Base-by-base conservation (phyloP, 2,888 invertebrate species). In the Apamea crenata region DNA sequence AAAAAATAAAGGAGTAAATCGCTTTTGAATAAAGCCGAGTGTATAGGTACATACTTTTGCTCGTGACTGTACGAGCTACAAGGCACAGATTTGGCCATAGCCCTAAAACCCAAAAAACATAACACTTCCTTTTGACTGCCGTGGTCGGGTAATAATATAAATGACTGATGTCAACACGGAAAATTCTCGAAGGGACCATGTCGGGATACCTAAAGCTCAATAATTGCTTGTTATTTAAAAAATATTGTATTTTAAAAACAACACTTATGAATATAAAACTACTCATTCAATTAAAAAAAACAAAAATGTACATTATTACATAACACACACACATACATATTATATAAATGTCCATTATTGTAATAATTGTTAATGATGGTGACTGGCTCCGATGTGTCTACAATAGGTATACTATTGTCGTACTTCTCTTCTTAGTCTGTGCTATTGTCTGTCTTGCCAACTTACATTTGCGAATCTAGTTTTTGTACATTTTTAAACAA, bases 111-210 rank as follows among this genome's bases (percentile, higher is more conserved):
- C 50, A 69, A 69, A 63, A 71, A 36, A 18, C 36, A 50, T 16
- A 32, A 70, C 32, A 16, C 32, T 69, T 53, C 25, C 32, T 36
- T 70, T 32, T n/a, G 18, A 6, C 36, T n/a, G 59, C 18, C 2
- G 36, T n/a, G 36, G 12, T n/a, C 1, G 18, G 14, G 7, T 71
- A 61, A n/a, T 56, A 36, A 56, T 80, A 65, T 29, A 29, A 74
- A 77, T 47, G 12, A 56, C 36, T 61, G 36, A 76, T 68, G 61
- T 86, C 82, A 82, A 70, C 25, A 76, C 25, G 56, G 77, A 72
- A 61, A 40, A 63, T 72, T 78, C 74, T 78, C 50, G 63, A 36
- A 76, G 78, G 77, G 85, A 84, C 82, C 85, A 87, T 75, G 61
- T 68, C 40, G 65, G 73, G 71, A 63, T 65, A 7, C 36, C 3